A percentile compares a stretch with the other conserved stretches of the same genome.
Conservation (phyloP, 2,113 vertebrate genomes). For the Bufo gargarizans region DNA sequence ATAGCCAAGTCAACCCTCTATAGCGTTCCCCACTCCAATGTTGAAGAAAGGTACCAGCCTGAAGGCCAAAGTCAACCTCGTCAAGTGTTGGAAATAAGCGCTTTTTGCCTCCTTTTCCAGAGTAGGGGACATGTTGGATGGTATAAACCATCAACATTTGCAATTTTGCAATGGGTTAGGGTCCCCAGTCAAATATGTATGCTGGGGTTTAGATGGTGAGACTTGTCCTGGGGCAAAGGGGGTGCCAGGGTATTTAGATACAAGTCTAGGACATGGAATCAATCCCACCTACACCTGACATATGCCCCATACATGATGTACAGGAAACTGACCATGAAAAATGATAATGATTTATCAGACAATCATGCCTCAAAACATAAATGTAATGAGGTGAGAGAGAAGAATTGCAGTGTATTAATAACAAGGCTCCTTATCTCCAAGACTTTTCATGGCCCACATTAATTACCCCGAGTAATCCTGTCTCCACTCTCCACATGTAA, state of each 20-base stretch:
- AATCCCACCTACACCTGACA: neutral
- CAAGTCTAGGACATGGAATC: neutral
- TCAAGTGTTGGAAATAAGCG: too few species aligned
- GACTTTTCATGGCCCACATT: neutral
- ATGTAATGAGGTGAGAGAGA: neutral
- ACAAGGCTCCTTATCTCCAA: neutral
- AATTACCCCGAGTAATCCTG: neutral
- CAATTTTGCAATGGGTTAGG: neutral
- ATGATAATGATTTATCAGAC: neutral
- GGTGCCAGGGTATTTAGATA: neutral
- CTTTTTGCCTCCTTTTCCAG: too few species aligned
- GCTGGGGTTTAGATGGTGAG: too few species aligned
- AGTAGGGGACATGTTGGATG: neutral
- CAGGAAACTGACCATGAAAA: neutral
- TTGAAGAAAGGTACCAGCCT: too few species aligned
- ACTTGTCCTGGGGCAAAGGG: too few species aligned
- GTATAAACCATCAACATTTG: neutral
- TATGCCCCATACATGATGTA: neutral
- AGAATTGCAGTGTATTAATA: neutral
- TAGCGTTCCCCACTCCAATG: too few species aligned
- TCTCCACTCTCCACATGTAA: too few species aligned
- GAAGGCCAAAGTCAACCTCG: too few species aligned
- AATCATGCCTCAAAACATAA: neutral
- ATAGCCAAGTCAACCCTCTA: too few species aligned
- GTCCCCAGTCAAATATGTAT: too few species aligned